Conservation (phyloP, 2,888 invertebrate genomes). For the Platycnemis pennipes region DNA sequence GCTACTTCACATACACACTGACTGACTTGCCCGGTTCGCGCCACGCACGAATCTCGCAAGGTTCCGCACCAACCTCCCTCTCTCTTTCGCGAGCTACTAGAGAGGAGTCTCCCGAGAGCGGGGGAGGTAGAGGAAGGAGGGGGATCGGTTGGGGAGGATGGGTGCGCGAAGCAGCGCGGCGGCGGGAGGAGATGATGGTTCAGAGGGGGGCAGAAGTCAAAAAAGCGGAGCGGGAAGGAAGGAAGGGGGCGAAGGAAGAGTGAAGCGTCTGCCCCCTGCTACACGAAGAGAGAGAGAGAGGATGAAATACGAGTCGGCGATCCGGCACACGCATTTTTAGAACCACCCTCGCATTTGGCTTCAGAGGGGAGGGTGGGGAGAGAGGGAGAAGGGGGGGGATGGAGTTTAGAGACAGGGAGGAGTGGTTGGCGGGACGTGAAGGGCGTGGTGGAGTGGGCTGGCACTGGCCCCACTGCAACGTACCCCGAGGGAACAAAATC, state of each 20-base stretch:
- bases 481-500: not conserved
- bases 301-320: constrained; percentile 56
- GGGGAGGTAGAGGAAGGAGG: not conserved
- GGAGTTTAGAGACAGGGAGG: not conserved
- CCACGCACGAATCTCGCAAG: too few species aligned
- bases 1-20: too few species aligned
- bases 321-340: constrained; percentile 63
- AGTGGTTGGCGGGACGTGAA: too few species aligned
- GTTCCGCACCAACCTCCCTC: too few species aligned
- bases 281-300: not conserved
- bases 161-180: not conserved
- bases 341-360: constrained; percentile 64
- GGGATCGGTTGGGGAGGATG: not conserved
- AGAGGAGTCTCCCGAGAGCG: not conserved
- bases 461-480: not conserved
- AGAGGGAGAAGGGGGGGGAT: not conserved
- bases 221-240: not conserved
- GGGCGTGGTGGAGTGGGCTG: not conserved
- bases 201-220: not conserved
- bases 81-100: too few species aligned
- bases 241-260: not conserved
- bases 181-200: not conserved
- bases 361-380: not conserved
- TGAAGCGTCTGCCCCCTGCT: constrained; percentile 35
- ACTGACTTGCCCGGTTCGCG: too few species aligned